Percentiles rank a stretch among this genome's conserved stretches.
Conservation (phyloP, 1,140 invertebrate genomes). For the Berghia stephanieae region DNA sequence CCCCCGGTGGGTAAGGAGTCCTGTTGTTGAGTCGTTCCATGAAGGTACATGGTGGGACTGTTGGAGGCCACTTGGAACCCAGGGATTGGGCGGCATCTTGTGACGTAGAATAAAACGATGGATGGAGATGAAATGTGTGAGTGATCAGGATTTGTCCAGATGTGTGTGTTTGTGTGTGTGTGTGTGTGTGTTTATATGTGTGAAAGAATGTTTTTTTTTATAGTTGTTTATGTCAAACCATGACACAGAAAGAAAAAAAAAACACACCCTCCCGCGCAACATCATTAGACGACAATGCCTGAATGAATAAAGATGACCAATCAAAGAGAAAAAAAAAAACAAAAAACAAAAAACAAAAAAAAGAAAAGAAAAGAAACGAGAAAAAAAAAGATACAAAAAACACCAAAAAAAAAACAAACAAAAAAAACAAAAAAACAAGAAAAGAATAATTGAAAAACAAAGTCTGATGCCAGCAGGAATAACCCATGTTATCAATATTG, state of each 20-base stretch:
- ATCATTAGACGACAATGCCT: not conserved
- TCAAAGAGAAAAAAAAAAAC: not conserved
- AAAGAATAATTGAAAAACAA: not conserved
- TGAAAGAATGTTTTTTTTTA: not conserved
- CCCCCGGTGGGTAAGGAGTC: constrained; percentile 23
- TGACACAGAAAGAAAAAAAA: not conserved
- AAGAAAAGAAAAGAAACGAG: not conserved
- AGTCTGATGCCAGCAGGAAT: no score
- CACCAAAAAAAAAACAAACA: not conserved
- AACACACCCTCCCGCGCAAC: not conserved
- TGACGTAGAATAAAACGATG: not conserved
- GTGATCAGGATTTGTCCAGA: not conserved
- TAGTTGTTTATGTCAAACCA: no score
- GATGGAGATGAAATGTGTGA: not conserved
- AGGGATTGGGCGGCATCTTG: constrained; percentile 24
- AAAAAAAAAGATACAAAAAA: not conserved
- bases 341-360: not conserved
- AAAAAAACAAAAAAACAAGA: not conserved
- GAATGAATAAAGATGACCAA: not conserved
- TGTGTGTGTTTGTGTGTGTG: no score
- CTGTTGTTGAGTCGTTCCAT: constrained; percentile 30
- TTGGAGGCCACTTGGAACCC: constrained; percentile 29
- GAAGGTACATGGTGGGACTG: constrained; percentile 15
- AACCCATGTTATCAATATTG: no score
- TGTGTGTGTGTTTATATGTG: no score